These are phyloP conservation scores for Trachymyrmex cornetzi DNA, from an alignment of 1,140 invertebrate species.

Conservation along the genomic window DNA sequence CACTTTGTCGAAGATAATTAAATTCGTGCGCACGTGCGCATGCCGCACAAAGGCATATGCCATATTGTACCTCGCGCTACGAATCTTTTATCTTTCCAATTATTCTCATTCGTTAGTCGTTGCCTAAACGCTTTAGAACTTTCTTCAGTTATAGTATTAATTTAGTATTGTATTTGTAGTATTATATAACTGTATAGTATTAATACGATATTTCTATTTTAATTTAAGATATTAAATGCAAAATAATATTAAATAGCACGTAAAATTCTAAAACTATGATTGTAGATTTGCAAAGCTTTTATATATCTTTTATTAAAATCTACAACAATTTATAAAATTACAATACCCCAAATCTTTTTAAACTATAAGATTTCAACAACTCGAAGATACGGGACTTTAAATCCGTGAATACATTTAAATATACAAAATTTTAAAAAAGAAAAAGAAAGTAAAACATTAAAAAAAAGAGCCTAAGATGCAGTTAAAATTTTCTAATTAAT, in stretches of 20 bases:
- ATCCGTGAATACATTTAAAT: background rate
- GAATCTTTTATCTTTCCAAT: constrained; percentile 21
- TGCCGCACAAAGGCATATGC: constrained; percentile 2
- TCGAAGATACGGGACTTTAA: background rate
- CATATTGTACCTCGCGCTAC: background rate
- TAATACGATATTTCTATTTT: background rate
- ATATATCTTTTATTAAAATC: background rate
- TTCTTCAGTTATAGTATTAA: background rate
- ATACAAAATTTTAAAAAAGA: background rate
- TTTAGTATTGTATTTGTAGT: background rate
- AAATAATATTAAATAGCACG: background rate
- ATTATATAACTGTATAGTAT: background rate
- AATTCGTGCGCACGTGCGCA: background rate
- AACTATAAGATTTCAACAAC: background rate
- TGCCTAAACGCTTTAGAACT: background rate
- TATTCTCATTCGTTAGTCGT: background rate
- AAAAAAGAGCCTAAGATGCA: background rate
- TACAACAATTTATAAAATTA: background rate
- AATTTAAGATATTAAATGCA: background rate
- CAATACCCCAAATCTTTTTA: background rate
- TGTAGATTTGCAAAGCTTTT: background rate
- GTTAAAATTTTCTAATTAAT: background rate
- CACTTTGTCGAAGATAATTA: constrained; percentile 29
- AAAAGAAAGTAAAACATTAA: background rate
- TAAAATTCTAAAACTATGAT: background rate